Percentiles rank a stretch among this genome's conserved stretches.
Evolutionary conservation across 1,140 invertebrate species (phyloP).

Genomic region (Drosophila ambigua): DNA sequence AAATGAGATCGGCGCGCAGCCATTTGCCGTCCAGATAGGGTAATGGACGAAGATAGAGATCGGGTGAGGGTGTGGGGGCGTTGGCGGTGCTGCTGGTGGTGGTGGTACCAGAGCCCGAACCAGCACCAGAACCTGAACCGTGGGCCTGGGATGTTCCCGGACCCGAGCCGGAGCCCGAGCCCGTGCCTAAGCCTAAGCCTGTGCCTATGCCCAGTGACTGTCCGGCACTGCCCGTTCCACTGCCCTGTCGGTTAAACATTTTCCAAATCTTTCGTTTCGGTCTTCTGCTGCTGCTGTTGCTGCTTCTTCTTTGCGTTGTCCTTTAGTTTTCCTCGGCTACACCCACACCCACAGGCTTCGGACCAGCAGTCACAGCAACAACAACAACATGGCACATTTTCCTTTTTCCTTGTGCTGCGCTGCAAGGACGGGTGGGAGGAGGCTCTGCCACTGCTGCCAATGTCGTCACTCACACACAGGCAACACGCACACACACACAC

Average conservation of each 20-base stretch:
- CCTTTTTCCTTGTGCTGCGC: constrained; percentile 5
- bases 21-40: constrained; percentile 80
- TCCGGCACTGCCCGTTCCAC: constrained; percentile 30
- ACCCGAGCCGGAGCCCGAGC: background rate
- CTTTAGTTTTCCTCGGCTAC: constrained; percentile 27
- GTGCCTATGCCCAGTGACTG: constrained; percentile 15
- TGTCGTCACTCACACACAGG: constrained; percentile 64
- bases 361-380: constrained; percentile 1
- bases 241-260: constrained; percentile 58
- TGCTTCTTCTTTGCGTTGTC: constrained; percentile 4
- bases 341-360: constrained; percentile 14
- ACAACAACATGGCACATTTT: constrained; percentile 50
- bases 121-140: background rate
- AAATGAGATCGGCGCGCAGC: constrained; percentile 82
- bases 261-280: background rate
- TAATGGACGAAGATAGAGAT: constrained; percentile 77
- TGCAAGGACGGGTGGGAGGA: background rate
- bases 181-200: constrained; percentile 1
- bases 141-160: background rate
- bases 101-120: background rate
- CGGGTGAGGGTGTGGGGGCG: constrained; percentile 24
- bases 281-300: constrained; percentile 4
- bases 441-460: constrained; percentile 51
- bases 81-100: constrained; percentile 13
- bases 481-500: constrained; percentile 25